Conservation (phyloP, 2,113 vertebrate genomes). For the Sylvicapra grimmia region DNA sequence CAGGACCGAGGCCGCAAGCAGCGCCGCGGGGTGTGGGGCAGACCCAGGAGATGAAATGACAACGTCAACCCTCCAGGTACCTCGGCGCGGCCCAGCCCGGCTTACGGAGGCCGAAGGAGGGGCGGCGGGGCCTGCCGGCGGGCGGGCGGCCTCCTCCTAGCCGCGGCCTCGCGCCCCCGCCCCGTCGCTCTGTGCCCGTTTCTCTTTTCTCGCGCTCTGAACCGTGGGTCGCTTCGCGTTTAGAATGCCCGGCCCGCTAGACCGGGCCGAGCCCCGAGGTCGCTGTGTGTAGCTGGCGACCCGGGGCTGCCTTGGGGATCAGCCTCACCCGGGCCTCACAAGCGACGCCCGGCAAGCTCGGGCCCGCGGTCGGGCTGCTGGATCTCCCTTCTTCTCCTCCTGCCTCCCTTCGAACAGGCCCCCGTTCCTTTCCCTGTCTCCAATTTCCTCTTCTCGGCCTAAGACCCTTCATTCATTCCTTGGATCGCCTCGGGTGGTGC, state of each 20-base stretch:
- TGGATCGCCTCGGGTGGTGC: not conserved
- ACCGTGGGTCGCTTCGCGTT: not conserved
- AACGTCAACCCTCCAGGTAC: conserved; percentile 95
- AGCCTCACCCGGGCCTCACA: not conserved
- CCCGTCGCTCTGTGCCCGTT: not conserved
- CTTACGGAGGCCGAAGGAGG: not conserved
- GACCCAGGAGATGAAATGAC: conserved; percentile 92
- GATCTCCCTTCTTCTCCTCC: not conserved
- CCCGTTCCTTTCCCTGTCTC: not conserved
- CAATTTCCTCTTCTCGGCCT: not conserved
- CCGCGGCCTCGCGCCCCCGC: not conserved
- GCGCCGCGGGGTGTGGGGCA: conserved; percentile 50
- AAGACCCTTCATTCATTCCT: conserved; percentile 45
- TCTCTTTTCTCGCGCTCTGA: not conserved
- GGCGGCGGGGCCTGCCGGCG: conserved; percentile 34
- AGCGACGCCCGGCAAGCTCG: not conserved
- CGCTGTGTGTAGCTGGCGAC: not conserved
- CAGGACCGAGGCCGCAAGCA: conserved; percentile 42
- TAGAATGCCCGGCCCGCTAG: not conserved
- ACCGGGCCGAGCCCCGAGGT: not conserved
- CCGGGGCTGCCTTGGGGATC: not conserved
- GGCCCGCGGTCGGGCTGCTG: not conserved
- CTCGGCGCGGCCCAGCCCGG: not conserved
- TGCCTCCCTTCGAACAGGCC: not conserved
- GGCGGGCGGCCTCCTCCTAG: not conserved